These are phyloP conservation scores for Acanthornis magna DNA, from an alignment of 2,797 vertebrate species.

Conservation along the genomic window DNA sequence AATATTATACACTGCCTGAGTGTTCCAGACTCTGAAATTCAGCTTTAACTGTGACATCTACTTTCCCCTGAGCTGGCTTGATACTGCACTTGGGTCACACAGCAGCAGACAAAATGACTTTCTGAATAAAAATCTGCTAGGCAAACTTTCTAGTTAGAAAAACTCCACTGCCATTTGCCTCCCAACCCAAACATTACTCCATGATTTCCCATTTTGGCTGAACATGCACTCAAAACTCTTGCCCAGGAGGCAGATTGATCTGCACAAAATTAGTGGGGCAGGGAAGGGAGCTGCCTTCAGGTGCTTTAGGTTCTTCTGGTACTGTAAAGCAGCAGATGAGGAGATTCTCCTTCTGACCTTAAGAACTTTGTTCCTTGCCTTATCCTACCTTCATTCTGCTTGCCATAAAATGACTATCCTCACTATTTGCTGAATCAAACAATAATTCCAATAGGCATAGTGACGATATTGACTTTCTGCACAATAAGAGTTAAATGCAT, in stretches of 20 bases:
- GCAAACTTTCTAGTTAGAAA: background rate
- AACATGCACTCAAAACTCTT: background rate
- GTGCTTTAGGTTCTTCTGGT: background rate
- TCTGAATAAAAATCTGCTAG: slow-evolving; percentile 5
- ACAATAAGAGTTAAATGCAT: background rate
- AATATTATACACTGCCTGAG: background rate
- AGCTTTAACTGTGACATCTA: background rate
- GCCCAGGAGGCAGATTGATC: background rate
- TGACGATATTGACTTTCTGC: background rate
- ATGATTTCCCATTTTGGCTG: background rate
- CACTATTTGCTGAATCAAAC: background rate
- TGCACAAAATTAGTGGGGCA: background rate
- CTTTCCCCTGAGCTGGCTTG: background rate
- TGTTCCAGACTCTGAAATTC: background rate
- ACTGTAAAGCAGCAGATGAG: background rate
- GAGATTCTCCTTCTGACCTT: background rate
- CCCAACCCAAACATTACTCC: background rate
- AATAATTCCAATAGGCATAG: background rate
- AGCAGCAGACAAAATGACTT: background rate
- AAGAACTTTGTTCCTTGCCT: background rate
- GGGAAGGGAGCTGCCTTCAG: background rate
- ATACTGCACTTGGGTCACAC: background rate
- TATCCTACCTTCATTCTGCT: background rate
- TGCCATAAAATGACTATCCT: background rate
- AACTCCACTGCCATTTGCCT: background rate